phyloP scores from a whole-genome alignment of 2,113 vertebrate genomes.

The Mystacornis crossleyi region DNA sequence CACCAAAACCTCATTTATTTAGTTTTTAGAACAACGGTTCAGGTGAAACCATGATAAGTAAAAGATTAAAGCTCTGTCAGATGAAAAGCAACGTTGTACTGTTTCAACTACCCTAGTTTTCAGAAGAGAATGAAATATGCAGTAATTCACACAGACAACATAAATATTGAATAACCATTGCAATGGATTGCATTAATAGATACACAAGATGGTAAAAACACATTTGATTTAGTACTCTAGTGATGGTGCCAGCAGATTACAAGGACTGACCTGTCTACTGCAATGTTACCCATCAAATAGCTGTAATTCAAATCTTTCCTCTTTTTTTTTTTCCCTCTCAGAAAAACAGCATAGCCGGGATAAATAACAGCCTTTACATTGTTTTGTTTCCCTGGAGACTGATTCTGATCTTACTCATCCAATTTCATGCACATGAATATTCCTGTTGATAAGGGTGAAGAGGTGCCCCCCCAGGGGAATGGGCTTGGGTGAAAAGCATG shows the following conservation, averaged over 20 bases:
- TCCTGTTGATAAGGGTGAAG: background rate
- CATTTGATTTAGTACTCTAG: slow-evolving; percentile 31
- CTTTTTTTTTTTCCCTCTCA: background rate
- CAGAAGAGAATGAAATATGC: slow-evolving; percentile 40
- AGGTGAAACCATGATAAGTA: background rate
- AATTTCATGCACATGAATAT: background rate
- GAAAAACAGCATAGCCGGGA: background rate
- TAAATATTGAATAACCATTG: slow-evolving; percentile 55
- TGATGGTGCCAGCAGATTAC: slow-evolving; percentile 16
- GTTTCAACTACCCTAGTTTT: slow-evolving; percentile 43
- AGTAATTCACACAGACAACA: slow-evolving; percentile 5
- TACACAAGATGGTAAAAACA: slow-evolving; percentile 1
- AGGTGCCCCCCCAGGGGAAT: no score
- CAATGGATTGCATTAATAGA: slow-evolving; percentile 43
- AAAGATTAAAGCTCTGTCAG: slow-evolving; percentile 40
- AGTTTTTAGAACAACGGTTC: background rate
- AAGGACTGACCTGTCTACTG: slow-evolving; percentile 15
- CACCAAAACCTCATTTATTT: background rate
- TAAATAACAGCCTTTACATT: background rate
- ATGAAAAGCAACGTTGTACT: slow-evolving; percentile 25
- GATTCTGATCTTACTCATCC: background rate
- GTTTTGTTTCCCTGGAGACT: background rate
- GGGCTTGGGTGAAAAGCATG: no score
- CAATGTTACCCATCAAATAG: background rate
- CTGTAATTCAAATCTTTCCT: background rate